These are phyloP conservation scores for Archivesica marissinica DNA, from an alignment of 1,140 invertebrate genomes.

Conservation along the genomic window DNA sequence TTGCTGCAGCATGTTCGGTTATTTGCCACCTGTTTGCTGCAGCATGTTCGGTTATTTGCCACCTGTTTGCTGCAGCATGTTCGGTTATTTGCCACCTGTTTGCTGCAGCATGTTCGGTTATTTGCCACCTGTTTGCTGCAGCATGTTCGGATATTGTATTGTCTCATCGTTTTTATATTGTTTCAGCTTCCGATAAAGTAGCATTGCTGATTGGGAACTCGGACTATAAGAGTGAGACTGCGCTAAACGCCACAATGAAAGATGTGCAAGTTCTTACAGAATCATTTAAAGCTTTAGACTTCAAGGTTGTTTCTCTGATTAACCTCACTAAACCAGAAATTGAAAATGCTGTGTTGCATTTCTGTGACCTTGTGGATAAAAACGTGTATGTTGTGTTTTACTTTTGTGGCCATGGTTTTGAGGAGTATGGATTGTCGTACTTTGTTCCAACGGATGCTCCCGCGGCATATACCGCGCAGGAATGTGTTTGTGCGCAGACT, in stretches of 20 bases:
- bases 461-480: constrained; percentile 79
- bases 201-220: constrained; percentile 84
- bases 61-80: too few species aligned
- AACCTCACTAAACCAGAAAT: constrained; percentile 84
- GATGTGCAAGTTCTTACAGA: constrained; percentile 79
- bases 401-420: constrained; percentile 85
- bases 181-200: constrained; percentile 84
- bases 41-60: too few species aligned
- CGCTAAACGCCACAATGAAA: constrained; percentile 81
- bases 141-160: too few species aligned
- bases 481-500: constrained; percentile 80
- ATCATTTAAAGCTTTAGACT: constrained; percentile 80
- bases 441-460: constrained; percentile 84
- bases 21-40: too few species aligned
- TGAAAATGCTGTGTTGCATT: constrained; percentile 82
- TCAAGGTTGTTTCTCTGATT: constrained; percentile 84
- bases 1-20: too few species aligned
- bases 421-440: constrained; percentile 84
- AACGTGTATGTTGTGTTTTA: constrained; percentile 85
- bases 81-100: too few species aligned
- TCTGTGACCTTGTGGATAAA: constrained; percentile 81
- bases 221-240: constrained; percentile 81
- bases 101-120: too few species aligned
- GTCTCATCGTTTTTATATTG: constrained; percentile 18
- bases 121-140: too few species aligned